These are phyloP conservation scores for Oreohelix idahoensis DNA, from an alignment of 1,140 invertebrate species.

Conservation along the genomic window DNA sequence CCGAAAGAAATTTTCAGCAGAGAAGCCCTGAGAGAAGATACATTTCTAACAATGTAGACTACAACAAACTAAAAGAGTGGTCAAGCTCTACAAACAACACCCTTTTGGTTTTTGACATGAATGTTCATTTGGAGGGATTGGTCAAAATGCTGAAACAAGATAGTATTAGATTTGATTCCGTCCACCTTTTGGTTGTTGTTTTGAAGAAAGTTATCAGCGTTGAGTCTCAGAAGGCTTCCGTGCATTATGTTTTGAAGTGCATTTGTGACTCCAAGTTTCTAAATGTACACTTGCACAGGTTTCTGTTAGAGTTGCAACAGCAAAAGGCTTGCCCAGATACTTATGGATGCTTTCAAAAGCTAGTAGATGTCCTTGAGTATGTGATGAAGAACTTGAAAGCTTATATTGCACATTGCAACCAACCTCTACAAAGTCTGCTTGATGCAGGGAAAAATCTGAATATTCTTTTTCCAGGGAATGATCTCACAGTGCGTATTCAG, in stretches of 20 bases:
- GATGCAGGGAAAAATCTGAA: slow-evolving; percentile 15
- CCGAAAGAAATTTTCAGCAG: neutral
- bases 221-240: neutral
- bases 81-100: neutral
- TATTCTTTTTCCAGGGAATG: neutral
- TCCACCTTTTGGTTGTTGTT: neutral
- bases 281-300: neutral
- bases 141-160: neutral
- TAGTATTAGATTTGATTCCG: slow-evolving; percentile 5
- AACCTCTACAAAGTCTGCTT: neutral
- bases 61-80: slow-evolving; percentile 20
- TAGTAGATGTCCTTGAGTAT: slow-evolving; percentile 26
- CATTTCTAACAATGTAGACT: neutral
- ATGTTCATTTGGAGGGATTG: neutral
- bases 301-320: slow-evolving; percentile 3
- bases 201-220: slow-evolving; percentile 4
- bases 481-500: neutral
- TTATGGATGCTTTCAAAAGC: neutral
- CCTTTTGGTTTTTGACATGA: slow-evolving; percentile 16
- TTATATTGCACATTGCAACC: neutral
- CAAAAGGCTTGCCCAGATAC: neutral
- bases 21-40: neutral
- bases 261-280: slow-evolving; percentile 22
- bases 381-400: neutral
- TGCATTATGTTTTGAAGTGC: slow-evolving; percentile 15